phyloP scores from a whole-genome alignment of 2,113 vertebrate species.

The Paracanthobrama guichenoti region DNA sequence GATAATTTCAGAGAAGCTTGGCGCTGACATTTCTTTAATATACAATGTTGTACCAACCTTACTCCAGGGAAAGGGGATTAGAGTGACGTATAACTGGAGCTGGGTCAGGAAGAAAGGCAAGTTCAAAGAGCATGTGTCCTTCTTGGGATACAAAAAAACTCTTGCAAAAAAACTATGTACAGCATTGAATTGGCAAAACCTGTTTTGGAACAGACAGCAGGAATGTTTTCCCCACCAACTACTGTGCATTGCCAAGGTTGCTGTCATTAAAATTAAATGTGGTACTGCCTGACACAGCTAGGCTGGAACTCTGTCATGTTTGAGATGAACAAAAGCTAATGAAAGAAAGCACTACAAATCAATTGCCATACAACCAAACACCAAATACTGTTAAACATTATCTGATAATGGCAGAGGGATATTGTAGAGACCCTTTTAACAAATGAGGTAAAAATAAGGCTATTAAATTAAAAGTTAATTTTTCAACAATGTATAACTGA shows the following conservation, averaged over 20 bases:
- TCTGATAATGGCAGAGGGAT: neutral
- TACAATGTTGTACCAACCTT: conserved; percentile 13
- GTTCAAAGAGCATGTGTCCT: conserved; percentile 13
- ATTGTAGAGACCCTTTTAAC: neutral
- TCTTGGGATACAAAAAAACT: neutral
- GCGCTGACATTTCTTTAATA: neutral
- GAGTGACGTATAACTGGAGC: neutral
- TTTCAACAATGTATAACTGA: neutral
- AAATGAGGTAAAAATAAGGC: neutral
- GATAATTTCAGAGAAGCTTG: neutral
- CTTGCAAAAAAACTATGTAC: no score
- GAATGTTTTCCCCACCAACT: neutral
- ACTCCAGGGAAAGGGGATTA: conserved; percentile 5
- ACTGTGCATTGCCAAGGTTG: neutral
- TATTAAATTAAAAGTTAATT: no score
- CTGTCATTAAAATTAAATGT: neutral
- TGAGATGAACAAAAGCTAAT: neutral
- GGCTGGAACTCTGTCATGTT: neutral
- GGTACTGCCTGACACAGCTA: neutral
- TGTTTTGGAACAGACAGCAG: neutral
- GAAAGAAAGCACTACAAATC: neutral
- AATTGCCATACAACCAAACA: neutral
- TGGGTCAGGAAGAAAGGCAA: neutral
- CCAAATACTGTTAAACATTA: neutral
- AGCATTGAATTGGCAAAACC: neutral